Evolutionary conservation across 2,113 vertebrate genomes (phyloP).

Genomic region (Pangasianodon hypophthalmus): DNA sequence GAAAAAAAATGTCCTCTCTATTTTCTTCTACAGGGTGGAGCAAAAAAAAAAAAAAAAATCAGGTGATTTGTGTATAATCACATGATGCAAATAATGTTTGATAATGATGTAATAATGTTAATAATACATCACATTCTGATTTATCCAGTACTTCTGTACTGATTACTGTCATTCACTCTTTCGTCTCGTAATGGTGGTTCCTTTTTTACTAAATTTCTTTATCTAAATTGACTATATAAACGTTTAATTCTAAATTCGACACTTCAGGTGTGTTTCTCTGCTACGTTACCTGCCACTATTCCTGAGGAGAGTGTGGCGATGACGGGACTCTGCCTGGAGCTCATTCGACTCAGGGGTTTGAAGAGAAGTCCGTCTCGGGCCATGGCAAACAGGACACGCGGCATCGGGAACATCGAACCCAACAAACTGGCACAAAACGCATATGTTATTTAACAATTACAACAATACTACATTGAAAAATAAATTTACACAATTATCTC

Average conservation of each 20-base stretch:
- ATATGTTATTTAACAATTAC: not conserved
- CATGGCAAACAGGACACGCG: conserved; percentile 93
- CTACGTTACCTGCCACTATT: conserved; percentile 77
- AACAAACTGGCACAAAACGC: conserved; percentile 71
- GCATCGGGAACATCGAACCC: conserved; percentile 96
- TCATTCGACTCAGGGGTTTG: conserved; percentile 76
- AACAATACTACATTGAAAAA: not conserved
- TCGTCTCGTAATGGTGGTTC: not conserved
- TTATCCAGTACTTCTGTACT: not conserved
- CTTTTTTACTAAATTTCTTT: not conserved
- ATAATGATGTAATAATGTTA: not conserved
- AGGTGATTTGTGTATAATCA: not conserved
- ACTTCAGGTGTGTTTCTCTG: not conserved
- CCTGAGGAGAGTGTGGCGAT: conserved; percentile 85
- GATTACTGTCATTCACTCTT: not conserved
- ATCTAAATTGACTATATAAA: not conserved
- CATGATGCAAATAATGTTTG: not conserved
- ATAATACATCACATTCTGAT: not conserved
- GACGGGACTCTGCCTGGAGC: conserved; percentile 83
- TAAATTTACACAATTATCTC: not conserved
- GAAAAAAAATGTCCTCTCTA: not conserved
- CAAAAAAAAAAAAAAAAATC: not conserved
- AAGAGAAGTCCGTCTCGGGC: conserved; percentile 92
- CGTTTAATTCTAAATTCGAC: not conserved
- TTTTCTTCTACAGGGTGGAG: not conserved